Conservation (phyloP, 2,888 invertebrate genomes). For the Rhagonycha fulva region DNA sequence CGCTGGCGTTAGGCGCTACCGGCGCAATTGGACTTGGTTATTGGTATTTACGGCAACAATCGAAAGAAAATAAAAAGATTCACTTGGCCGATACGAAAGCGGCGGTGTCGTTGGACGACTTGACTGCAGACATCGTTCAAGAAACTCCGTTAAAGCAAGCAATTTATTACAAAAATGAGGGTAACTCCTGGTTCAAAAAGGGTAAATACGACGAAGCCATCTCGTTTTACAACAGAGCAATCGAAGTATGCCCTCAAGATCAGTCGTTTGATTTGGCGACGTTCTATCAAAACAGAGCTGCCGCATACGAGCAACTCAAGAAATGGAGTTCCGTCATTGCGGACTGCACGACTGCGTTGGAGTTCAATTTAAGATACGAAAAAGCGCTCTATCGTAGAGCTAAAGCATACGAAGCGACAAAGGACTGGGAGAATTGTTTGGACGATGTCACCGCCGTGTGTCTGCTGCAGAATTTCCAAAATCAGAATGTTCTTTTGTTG, state of each 20-base stretch:
- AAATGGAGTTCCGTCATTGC: constrained; percentile 83
- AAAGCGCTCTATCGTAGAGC: constrained; percentile 87
- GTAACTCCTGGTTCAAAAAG: constrained; percentile 83
- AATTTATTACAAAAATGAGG: constrained; percentile 81
- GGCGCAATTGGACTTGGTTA: constrained; percentile 79
- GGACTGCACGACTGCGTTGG: constrained; percentile 85
- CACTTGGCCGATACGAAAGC: constrained; percentile 28
- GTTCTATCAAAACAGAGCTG: constrained; percentile 95
- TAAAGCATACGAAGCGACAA: constrained; percentile 79
- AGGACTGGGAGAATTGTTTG: constrained; percentile 78
- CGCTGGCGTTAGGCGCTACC: constrained; percentile 80
- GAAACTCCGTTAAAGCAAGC: constrained; percentile 74
- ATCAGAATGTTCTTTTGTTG: constrained; percentile 76
- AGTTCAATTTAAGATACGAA: constrained; percentile 81
- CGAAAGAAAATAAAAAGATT: constrained; percentile 56
- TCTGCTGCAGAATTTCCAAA: constrained; percentile 86
- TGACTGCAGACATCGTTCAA: constrained; percentile 33
- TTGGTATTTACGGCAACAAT: constrained; percentile 70
- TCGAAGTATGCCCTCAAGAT: constrained; percentile 81
- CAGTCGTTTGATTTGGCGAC: constrained; percentile 79
- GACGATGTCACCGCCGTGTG: constrained; percentile 95
- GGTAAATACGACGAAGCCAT: constrained; percentile 93
- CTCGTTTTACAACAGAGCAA: constrained; percentile 87
- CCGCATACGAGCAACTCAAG: constrained; percentile 89
- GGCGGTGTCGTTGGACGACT: constrained; percentile 38